Percentiles rank a stretch among this genome's conserved stretches.
Conservation (phyloP, 30 jellyfish, hydroid and myxozoan species). For the Clytia hemisphaerica region DNA sequence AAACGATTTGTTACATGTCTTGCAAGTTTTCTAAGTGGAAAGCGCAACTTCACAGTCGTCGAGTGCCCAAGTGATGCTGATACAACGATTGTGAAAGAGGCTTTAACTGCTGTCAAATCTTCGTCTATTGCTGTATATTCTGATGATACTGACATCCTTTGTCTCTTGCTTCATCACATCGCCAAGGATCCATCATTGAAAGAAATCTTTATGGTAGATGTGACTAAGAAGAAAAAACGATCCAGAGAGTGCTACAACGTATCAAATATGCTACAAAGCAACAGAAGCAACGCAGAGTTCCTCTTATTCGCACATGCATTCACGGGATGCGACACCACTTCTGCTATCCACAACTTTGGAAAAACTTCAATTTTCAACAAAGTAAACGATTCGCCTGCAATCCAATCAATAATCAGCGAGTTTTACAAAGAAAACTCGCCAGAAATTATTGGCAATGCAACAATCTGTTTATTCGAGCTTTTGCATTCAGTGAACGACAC, state of each 20-base stretch:
- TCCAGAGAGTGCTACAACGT: neutral
- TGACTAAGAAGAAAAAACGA: neutral
- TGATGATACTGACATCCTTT: too few species aligned
- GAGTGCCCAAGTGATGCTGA: too few species aligned
- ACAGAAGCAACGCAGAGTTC: too few species aligned
- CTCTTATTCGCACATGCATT: too few species aligned
- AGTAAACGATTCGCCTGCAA: neutral
- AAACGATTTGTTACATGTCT: neutral
- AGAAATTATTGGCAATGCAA: neutral
- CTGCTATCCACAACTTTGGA: neutral
- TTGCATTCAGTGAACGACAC: conserved; percentile 8
- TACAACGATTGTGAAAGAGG: conserved; percentile 1
- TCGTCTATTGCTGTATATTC: neutral
- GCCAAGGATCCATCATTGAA: neutral
- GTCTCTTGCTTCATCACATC: too few species aligned
- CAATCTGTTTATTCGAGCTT: conserved; percentile 3
- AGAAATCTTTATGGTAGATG: neutral
- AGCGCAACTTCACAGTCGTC: too few species aligned
- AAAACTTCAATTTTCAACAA: neutral
- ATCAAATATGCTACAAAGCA: neutral
- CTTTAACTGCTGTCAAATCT: neutral
- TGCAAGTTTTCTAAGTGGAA: neutral
- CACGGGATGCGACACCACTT: too few species aligned
- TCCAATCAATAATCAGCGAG: neutral
- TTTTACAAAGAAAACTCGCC: conserved; percentile 3